Conservation (phyloP, 1,140 invertebrate species). For the Aricia agestis region DNA sequence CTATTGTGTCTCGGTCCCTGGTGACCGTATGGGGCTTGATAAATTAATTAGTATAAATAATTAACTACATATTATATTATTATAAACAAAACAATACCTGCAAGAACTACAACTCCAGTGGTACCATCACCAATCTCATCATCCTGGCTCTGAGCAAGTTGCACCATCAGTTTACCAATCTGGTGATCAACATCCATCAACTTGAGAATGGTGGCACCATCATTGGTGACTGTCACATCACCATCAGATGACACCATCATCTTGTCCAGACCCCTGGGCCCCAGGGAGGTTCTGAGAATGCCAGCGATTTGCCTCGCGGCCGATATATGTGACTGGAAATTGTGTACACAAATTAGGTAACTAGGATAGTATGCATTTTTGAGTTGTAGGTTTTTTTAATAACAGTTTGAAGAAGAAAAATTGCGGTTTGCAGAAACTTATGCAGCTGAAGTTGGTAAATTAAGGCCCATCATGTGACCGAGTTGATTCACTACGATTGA, state of each 20-base stretch:
- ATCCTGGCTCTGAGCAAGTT: constrained; percentile 98
- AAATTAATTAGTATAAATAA: too few species aligned
- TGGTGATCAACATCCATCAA: constrained; percentile 99
- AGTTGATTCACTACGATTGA: neutral
- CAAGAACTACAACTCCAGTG: constrained; percentile 95
- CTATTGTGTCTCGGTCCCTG: too few species aligned
- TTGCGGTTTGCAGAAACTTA: neutral
- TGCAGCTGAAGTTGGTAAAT: neutral
- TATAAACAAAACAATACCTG: constrained; percentile 54
- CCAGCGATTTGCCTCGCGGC: constrained; percentile 94
- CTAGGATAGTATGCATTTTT: neutral
- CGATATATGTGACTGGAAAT: constrained; percentile 95
- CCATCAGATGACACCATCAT: constrained; percentile 98
- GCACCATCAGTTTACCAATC: constrained; percentile 98
- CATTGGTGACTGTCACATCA: constrained; percentile 98
- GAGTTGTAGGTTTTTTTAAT: neutral
- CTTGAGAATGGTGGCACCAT: constrained; percentile 99
- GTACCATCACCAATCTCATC: constrained; percentile 99
- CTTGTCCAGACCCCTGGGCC: constrained; percentile 97
- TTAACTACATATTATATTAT: too few species aligned
- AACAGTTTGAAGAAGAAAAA: neutral
- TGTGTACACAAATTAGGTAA: neutral
- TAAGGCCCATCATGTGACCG: neutral
- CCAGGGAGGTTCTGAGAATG: constrained; percentile 94
- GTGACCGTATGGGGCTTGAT: too few species aligned